Percentiles rank a stretch among this genome's conserved stretches.
These are phyloP conservation scores for Drosophila dunni DNA, from an alignment of 1,140 invertebrate species.

Conservation along the genomic window DNA sequence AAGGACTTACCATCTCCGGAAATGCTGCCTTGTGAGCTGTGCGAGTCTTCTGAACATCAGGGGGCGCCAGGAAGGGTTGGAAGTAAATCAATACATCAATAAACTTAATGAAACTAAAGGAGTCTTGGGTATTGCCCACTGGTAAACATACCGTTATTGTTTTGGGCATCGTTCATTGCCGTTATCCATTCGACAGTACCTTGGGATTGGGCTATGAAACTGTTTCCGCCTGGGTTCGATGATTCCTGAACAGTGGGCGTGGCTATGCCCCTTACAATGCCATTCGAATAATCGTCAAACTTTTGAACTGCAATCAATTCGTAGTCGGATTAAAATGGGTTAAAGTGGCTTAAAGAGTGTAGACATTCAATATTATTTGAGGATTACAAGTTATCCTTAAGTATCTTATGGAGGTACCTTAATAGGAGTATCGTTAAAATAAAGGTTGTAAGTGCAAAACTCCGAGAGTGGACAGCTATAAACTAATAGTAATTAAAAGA, in stretches of 20 bases:
- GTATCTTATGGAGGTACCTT: too few relatives aligned
- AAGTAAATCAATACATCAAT: neutral
- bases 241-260: constrained; percentile 36
- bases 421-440: too few relatives aligned
- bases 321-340: neutral
- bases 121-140: too few relatives aligned
- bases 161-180: constrained; percentile 65
- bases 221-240: constrained; percentile 30
- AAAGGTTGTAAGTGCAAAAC: too few relatives aligned
- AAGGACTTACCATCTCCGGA: constrained; percentile 75
- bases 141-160: constrained; percentile 53
- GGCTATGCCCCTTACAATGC: constrained; percentile 40
- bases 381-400: neutral
- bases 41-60: constrained; percentile 71
- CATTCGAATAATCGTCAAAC: constrained; percentile 63
- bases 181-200: constrained; percentile 72
- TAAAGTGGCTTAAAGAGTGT: too few relatives aligned
- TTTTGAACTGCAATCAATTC: constrained; percentile 51
- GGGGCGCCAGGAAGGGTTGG: too few relatives aligned
- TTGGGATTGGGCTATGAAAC: constrained; percentile 65
- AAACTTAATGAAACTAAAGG: neutral
- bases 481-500: too few relatives aligned
- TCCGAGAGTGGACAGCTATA: too few relatives aligned
- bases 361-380: neutral
- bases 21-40: constrained; percentile 80